Evolutionary conservation across 2,113 vertebrate species (phyloP).

Genomic region (Menidia beryllina): DNA sequence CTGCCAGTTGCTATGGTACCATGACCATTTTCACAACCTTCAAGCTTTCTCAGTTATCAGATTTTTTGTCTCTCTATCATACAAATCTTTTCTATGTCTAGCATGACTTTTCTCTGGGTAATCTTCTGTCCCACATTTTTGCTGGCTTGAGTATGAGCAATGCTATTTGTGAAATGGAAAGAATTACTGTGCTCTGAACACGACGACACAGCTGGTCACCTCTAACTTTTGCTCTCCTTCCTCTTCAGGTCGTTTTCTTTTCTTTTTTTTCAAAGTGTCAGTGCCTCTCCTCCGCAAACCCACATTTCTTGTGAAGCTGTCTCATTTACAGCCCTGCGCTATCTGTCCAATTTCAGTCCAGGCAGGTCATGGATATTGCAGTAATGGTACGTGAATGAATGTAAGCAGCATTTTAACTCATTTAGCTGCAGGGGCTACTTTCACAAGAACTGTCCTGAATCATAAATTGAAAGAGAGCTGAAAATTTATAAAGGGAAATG

Average conservation of each 20-base stretch:
- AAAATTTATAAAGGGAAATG: slow-evolving; percentile 31
- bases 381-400: slow-evolving; percentile 52
- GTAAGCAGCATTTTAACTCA: slow-evolving; percentile 54
- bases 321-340: slow-evolving; percentile 19
- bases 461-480: slow-evolving; percentile 30
- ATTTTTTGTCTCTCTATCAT: slow-evolving; percentile 5
- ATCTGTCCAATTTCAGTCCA: slow-evolving; percentile 22
- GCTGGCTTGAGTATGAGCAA: slow-evolving; percentile 21
- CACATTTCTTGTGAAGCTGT: slow-evolving; percentile 29
- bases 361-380: slow-evolving; percentile 46
- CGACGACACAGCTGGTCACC: neutral
- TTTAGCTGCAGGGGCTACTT: slow-evolving; percentile 48
- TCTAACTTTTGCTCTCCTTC: slow-evolving; percentile 12
- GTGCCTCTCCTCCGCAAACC: neutral
- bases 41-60: slow-evolving; percentile 15
- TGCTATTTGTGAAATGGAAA: slow-evolving; percentile 16
- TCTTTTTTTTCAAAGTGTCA: slow-evolving; percentile 17
- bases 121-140: neutral
- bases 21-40: slow-evolving; percentile 27
- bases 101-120: slow-evolving; percentile 5
- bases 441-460: slow-evolving; percentile 40
- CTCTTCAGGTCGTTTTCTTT: slow-evolving; percentile 1
- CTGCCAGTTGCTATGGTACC: slow-evolving; percentile 64
- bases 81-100: slow-evolving; percentile 38
- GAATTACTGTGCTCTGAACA: slow-evolving; percentile 11